Base-by-base conservation (phyloP, 37 sponge, comb jelly and placozoan genomes). In the Halisarca cf. caerulea region DNA sequence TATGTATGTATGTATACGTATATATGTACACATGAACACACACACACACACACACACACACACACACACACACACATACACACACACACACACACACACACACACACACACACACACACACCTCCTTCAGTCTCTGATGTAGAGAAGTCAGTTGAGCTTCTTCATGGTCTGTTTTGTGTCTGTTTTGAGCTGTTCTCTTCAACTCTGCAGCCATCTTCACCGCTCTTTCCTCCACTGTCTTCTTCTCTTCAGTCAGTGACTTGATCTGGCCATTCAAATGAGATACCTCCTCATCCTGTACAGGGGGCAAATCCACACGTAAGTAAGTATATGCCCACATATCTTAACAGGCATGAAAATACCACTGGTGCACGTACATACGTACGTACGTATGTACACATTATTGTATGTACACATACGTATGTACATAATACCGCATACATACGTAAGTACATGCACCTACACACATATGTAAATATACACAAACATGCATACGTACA, bases 41-140 rank as follows among this genome's bases (percentile, higher is more conserved):
- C 64, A 62, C 9, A 62, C 64, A 62, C 64, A 62, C 64, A 62
- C 64, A 62, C 64, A 62, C 64, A 62, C 64, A 62, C 64, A 62
- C 64, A 62, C 64, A 62, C 64, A 62, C 64, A 62, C 64, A 62
- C 64, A 62, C 64, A 62, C 64, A 62, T 23, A 62, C 64, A 62
- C 64, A 62, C 64, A 62, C 64, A 62, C 64, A 62, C 64, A 62
- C 64, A 62, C 64, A 62, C 64, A 62, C 64, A 62, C 64, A 62
- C 64, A 62, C 64, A 62, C 64, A 27, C 69, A 68, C 33, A 27
- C 69, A 68, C 69, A 68, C 33, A 61, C 30, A 28, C 64, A 68
- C 69, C 69, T 68, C 69, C 28, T 34, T 68, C 32, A 68, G 17
- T 17, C 28, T n/a, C 34, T 68, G 69, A 17, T 68, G 18, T n/a